Percentiles rank a stretch among this genome's conserved stretches.
Evolutionary conservation across 2,113 vertebrate genomes (phyloP).

Genomic region (Prinia subflava): DNA sequence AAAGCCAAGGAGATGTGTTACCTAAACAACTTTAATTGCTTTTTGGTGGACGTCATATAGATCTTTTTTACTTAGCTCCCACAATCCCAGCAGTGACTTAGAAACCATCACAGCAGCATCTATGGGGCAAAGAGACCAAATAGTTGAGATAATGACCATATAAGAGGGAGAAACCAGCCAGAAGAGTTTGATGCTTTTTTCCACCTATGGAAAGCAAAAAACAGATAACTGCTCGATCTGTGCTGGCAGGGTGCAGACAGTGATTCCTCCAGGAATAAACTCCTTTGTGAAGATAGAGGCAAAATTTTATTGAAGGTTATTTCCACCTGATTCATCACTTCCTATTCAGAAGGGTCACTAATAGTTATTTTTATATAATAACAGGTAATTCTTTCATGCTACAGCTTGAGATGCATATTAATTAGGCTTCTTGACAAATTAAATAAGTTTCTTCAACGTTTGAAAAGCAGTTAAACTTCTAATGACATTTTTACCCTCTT

Average conservation of each 20-base stretch:
- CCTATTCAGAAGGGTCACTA: conserved; percentile 3
- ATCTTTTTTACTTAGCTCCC: neutral
- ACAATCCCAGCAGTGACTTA: neutral
- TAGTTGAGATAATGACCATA: neutral
- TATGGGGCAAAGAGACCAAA: neutral
- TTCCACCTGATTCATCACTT: neutral
- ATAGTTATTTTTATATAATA: neutral
- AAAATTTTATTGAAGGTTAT: neutral
- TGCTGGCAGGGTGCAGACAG: neutral
- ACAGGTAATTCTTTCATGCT: conserved; percentile 34
- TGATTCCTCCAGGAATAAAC: neutral
- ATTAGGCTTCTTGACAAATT: conserved; percentile 39
- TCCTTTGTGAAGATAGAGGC: neutral
- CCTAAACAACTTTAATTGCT: neutral
- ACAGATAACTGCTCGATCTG: neutral
- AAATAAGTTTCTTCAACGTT: conserved; percentile 27
- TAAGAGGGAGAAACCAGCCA: neutral
- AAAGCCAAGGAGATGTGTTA: neutral
- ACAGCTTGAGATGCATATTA: conserved; percentile 16
- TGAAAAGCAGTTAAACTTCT: conserved; percentile 57
- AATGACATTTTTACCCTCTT: conserved; percentile 8
- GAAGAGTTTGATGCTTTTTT: neutral
- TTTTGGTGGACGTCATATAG: neutral
- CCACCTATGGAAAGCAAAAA: neutral
- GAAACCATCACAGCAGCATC: neutral